phyloP scores from a whole-genome alignment of 2,888 invertebrate species.

The Agrotis puta region DNA sequence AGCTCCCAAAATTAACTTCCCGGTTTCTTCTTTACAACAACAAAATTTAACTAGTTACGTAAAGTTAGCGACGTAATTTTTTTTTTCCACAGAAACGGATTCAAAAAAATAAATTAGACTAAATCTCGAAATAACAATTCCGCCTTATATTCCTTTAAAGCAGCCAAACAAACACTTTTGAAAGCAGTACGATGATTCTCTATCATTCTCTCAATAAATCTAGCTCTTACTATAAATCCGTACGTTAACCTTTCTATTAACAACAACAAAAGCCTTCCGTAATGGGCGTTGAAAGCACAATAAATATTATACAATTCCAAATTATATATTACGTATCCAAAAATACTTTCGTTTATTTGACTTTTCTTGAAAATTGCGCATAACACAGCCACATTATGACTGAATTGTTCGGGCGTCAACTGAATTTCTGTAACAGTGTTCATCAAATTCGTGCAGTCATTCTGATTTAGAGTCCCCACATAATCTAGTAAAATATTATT shows the following conservation, averaged over 20 bases:
- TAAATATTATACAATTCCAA: slow-evolving; percentile 1
- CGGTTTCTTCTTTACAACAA: too few relatives aligned
- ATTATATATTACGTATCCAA: slow-evolving; percentile 17
- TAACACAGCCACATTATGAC: slow-evolving; percentile 19
- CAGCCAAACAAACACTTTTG: slow-evolving; percentile 30
- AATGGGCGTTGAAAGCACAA: slow-evolving; percentile 37
- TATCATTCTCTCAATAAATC: slow-evolving; percentile 13
- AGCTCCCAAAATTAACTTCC: too few relatives aligned
- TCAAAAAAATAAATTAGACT: too few relatives aligned
- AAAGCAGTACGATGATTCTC: slow-evolving; percentile 36
- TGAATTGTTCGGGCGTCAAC: slow-evolving; percentile 20
- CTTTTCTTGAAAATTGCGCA: slow-evolving; percentile 43
- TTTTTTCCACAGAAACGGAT: too few relatives aligned
- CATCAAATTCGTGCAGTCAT: slow-evolving; percentile 23
- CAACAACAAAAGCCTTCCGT: slow-evolving; percentile 35
- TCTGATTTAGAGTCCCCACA: slow-evolving; percentile 25
- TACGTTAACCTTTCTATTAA: slow-evolving; percentile 38
- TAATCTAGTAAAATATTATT: slow-evolving; percentile 48
- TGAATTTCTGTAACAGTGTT: slow-evolving; percentile 15
- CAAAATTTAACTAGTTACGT: too few relatives aligned
- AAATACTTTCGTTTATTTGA: slow-evolving; percentile 13
- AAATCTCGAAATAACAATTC: neutral
- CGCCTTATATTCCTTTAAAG: slow-evolving; percentile 21
- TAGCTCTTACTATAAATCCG: slow-evolving; percentile 24
- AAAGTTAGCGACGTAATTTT: too few relatives aligned